Base-by-base conservation (phyloP, 2,113 vertebrate genomes). In the Cryptoleucopteryx plumbea region DNA sequence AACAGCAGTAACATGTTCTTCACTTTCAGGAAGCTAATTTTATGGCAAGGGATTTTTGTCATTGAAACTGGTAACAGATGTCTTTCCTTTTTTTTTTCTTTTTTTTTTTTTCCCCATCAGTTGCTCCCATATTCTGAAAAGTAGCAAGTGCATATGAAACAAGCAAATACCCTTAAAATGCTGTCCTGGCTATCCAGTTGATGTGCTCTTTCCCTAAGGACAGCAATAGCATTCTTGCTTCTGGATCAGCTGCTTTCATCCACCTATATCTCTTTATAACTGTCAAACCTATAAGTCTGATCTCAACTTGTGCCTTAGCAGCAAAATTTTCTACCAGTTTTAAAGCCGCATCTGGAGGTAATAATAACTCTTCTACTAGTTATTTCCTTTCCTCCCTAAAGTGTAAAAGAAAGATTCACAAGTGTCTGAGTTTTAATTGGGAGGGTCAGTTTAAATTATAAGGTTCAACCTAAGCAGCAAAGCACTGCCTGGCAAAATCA, bases 21-120 rank as follows among this genome's bases (percentile, higher is more conserved):
- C 34, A n/a, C 61, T 82, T 74, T 96, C 81, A 61, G 87, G 43
- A 82, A 97, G 82, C 77, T 89, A 79, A 93, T 92, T 94, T 95
- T 94, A 79, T 86, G 78, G 48, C 43, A 79, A 58, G 65, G 65
- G 74, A 59, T 63, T 97, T 96, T 94, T 71, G 42, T 83, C 31
- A 56, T 21, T 71, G 47, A 72, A 87, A 25, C 26, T 66, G 48
- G 21, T 84, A 82, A 68, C 36, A 68, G 29, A 75, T 31, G 26
- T 47, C 43, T 91, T 86, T 81, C 19, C 3, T 45, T 48, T 52
- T 73, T 74, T 74, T 73, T 74, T 70, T 16, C n/a, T n/a, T 53
- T n/a, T 32, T n/a, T 73, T 74, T 59, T n/a, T 32, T n/a, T 29
- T 38, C 36, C 40, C 23, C 13, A 9, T 71, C 16, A 61, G 42